Base-by-base conservation (phyloP, 2,797 vertebrate genomes). In the Helarctos malayanus region DNA sequence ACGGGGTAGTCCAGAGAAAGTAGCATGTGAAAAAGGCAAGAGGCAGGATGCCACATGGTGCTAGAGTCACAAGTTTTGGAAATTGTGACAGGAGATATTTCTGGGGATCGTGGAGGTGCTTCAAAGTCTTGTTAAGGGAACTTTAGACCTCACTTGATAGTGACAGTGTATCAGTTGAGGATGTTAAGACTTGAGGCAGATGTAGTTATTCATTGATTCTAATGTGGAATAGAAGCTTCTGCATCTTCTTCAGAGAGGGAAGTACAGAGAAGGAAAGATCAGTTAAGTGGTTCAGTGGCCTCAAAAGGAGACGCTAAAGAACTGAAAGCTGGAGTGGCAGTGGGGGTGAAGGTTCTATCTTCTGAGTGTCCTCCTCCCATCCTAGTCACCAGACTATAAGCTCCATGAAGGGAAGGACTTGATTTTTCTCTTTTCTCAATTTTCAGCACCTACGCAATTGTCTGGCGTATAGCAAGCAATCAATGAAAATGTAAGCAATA, bases 401-500 rank as follows among this genome's bases (percentile, higher is more conserved):
- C 5, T 61, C 47, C n/a, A 6, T 11, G 21, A 78, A 73, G 23
- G 8, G 56, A 93, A 35, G 4, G 2, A 13, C 38, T 93, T 65
- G 19, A n/a, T 65, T 87, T 65, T 91, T 61, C n/a, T 85, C n/a
- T 78, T 19, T 65, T 18, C 32, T 83, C 38, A 49, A 27, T 38
- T 84, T 65, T 78, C 11, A 76, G 21, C 14, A 82, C 16, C 2
- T 78, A 59, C 1, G 94, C 3, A 81, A 38, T 52, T 59, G 14
- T 15, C 23, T 63, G 18, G 16, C 41, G 52, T 71, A 9, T 54
- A 82, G 54, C 7, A 86, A 95, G 15, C 54, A 69, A 61, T 78
- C 80, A 83, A 45, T 61, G 23, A 52, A 87, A 90, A 89, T 8
- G 75, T 91, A 71, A 95, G 45, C 15, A 80, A 27, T 81, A 78